Percentiles rank a stretch among this genome's conserved stretches.
phyloP scores from a whole-genome alignment of 2,797 vertebrate species.

The Staurois parvus region DNA sequence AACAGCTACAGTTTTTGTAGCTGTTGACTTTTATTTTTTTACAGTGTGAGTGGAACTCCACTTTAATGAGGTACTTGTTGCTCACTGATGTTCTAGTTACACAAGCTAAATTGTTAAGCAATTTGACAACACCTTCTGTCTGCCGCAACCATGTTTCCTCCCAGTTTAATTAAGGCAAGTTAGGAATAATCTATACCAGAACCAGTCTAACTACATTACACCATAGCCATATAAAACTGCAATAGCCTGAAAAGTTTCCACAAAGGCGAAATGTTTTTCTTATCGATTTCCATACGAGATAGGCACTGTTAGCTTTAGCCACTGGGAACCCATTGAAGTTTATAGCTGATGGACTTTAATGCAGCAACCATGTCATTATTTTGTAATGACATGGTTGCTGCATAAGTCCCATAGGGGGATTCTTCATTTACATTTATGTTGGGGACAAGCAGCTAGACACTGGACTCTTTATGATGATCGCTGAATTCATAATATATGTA shows the following conservation, averaged over 20 bases:
- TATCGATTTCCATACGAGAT: neutral
- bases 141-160: neutral
- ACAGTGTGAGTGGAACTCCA: no score
- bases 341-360: no score
- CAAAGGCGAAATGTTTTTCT: neutral
- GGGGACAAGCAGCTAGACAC: no score
- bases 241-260: neutral
- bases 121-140: neutral
- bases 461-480: no score
- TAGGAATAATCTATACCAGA: neutral
- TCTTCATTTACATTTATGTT: no score
- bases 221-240: neutral
- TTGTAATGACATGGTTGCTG: no score
- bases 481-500: no score
- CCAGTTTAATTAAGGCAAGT: neutral
- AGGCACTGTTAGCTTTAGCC: neutral
- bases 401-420: no score
- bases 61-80: neutral
- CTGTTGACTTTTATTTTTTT: no score
- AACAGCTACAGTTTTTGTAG: no score
- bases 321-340: neutral
- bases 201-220: slow-evolving; percentile 12
- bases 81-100: neutral
- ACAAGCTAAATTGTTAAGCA: neutral
- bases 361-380: no score